Base-by-base conservation (phyloP, 2,888 invertebrate genomes). In the Saturnia pavonia region DNA sequence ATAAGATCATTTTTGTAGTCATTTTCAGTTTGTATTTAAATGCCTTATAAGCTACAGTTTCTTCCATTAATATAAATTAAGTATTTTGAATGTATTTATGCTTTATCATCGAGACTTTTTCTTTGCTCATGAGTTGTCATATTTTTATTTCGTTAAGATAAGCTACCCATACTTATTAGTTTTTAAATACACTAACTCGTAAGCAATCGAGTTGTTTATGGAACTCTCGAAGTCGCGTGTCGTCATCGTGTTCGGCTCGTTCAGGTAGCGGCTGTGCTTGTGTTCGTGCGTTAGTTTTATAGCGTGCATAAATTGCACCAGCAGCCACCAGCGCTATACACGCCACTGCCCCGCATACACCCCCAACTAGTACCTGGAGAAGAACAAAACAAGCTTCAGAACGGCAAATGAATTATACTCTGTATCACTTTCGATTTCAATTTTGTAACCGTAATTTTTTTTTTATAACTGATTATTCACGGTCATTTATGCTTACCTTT, bases 121-220 rank as follows among this genome's bases (percentile, higher is more conserved):
- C 7, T 19, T 19, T 48, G 19, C 48, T 48, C 16, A 19, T 19
- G 19, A 16, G 19, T 19, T 16, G 16, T 6, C 48, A 16, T 16
- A 48, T 48, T 16, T 48, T 16, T 48, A 48, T 48, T 48, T 48
- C 16, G 16, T 48, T 48, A 2, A 16, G 6, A 48, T 48, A 19
- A 48, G 6, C 19, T 48, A 45, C 16, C 6, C 0, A 48, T 48
- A 48, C 16, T 19, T 12, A 14, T 14, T 45, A 45, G 12, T 45
- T 45, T 45, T 45, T n/a, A n/a, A 22, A 45, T n/a, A 69, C 66
- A 79, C 87, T 82, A 80, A 94, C 94, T 79, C 94, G 85, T 74
- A 94, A 88, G 78, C 93, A 94, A 76, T 94, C 94, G 22, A 94
- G 89, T 76, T 94, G 94, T 76, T 94, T 94, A 74, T 94, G 94